Evolutionary conservation across 1,140 invertebrate genomes (phyloP), one percentile per base, ranked within the genome.

Genomic region (Drosophila neocordata): DNA sequence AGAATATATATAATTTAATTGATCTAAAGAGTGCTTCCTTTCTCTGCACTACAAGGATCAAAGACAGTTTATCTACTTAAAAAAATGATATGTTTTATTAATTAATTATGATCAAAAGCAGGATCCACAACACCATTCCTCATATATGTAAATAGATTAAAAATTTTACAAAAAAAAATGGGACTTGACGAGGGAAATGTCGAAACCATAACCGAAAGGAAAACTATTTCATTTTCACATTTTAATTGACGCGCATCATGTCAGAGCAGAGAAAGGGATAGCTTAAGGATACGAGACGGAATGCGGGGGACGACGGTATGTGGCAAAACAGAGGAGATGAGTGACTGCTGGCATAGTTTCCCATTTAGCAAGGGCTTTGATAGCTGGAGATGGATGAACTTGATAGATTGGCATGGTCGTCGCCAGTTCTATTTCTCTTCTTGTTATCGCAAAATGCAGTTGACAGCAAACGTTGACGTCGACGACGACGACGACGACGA

Each of bases 171-270:
- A 24, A 38, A 57, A 51, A 52, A 20, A 67, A 67, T n/a, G 24
- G 1, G 5, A 27, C n/a, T 31, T 12, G 12, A 27, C 22, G 13
- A 13, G n/a, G 15, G 9, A 38, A 52, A 51, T 35, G 38, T 34
- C 44, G 8, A 58, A 69, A 60, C 69, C 66, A 69, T 37, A 48
- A 60, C 56, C 61, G 76, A 76, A 65, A 52, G 63, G 34, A 77
- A 75, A 76, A 70, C 55, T 65, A 70, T 76, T 65, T 27, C 57
- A 71, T 77, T 77, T 77, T 69, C 73, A 61, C 38, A 70, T 76
- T 76, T 77, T 77, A 77, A 77, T 77, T 77, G 74, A 76, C 74
- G 74, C 66, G 74, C 73, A 75, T 77, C 74, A 77, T 76, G 74
- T 76, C 73, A 65, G 58, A 65, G 58, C 61, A 15, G 38, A 77